A percentile compares a stretch with the other conserved stretches of the same genome.
These are phyloP conservation scores for Petaurus breviceps DNA, from an alignment of 2,113 vertebrate genomes.

Conservation along the genomic window DNA sequence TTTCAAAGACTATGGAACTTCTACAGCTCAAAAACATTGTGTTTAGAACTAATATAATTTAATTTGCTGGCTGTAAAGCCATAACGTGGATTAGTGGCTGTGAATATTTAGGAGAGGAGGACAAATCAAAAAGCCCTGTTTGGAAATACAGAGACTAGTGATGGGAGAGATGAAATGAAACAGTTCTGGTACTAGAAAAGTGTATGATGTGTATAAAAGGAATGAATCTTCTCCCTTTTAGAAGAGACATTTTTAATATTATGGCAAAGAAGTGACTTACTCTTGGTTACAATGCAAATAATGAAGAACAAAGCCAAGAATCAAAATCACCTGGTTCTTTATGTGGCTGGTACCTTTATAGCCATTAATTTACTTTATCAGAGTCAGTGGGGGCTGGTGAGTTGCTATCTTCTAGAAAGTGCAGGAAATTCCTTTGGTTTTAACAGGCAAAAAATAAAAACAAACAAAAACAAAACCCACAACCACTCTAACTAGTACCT, in stretches of 20 bases:
- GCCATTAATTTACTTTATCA: conserved; percentile 22
- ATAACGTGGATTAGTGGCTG: conserved; percentile 72
- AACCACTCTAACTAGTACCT: conserved; percentile 21
- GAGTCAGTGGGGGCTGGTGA: conserved; percentile 39
- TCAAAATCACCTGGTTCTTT: neutral
- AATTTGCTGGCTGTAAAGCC: conserved; percentile 81
- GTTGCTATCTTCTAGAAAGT: conserved; percentile 39
- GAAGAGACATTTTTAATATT: neutral
- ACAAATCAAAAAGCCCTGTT: conserved; percentile 68
- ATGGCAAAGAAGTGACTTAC: neutral
- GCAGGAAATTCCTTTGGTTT: conserved; percentile 25
- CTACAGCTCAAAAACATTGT: conserved; percentile 81
- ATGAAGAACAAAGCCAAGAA: neutral
- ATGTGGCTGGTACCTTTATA: conserved; percentile 13
- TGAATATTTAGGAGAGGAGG: conserved; percentile 67
- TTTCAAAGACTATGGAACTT: conserved; percentile 83
- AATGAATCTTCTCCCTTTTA: conserved; percentile 5
- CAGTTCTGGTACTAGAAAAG: neutral
- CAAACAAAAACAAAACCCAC: neutral
- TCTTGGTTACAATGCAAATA: neutral
- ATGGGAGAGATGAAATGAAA: conserved; percentile 41
- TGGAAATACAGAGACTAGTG: conserved; percentile 59
- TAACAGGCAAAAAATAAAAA: conserved; percentile 2
- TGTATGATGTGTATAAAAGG: neutral
- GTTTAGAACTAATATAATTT: conserved; percentile 82